phyloP scores from a whole-genome alignment of 2,113 vertebrate species.

The Eurystomus gularis region DNA sequence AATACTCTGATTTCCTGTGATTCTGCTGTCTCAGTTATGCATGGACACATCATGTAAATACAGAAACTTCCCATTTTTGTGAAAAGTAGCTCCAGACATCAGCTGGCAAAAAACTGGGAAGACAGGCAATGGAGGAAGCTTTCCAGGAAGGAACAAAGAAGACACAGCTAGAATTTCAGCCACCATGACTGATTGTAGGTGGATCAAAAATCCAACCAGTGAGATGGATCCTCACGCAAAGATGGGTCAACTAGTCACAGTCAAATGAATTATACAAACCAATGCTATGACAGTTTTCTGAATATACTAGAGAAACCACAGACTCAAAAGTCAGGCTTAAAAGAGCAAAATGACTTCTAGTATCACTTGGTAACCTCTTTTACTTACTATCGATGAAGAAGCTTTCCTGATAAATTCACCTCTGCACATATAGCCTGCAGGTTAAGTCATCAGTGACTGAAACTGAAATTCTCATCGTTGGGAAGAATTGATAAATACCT shows the following conservation, averaged over 20 bases:
- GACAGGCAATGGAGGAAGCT: not conserved
- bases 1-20: not conserved
- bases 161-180: not conserved
- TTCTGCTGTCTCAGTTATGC: not conserved
- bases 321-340: not conserved
- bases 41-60: not conserved
- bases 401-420: not conserved
- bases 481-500: not conserved
- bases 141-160: not conserved
- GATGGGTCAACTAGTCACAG: not conserved
- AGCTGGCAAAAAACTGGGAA: not conserved
- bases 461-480: not conserved
- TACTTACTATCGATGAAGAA: not conserved
- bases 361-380: not conserved
- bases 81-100: not conserved
- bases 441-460: not conserved
- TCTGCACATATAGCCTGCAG: not conserved
- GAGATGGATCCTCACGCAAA: not conserved
- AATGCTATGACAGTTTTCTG: not conserved
- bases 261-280: not conserved
- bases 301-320: not conserved
- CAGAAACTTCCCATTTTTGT: not conserved
- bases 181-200: not conserved
- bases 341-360: not conserved
- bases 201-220: not conserved